A percentile compares a stretch with the other conserved stretches of the same genome.
Conservation (phyloP, 2,113 vertebrate genomes). For the Ibidorhyncha struthersii region DNA sequence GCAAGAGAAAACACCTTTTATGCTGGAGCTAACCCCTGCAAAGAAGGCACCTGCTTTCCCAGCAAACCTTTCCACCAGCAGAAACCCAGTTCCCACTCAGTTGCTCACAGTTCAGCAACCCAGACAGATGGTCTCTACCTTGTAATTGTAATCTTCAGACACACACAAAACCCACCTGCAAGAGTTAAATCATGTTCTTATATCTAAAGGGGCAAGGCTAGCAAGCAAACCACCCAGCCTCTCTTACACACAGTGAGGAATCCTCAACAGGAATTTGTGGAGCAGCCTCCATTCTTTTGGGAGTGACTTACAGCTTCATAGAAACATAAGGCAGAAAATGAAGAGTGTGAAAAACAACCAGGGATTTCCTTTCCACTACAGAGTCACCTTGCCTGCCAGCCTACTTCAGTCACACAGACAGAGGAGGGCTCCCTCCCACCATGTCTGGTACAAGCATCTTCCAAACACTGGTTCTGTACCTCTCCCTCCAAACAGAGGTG, state of each 20-base stretch:
- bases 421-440: background rate
- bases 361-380: background rate
- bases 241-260: background rate
- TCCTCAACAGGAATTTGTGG: background rate
- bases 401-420: background rate
- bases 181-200: background rate
- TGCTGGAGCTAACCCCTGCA: background rate
- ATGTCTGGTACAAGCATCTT: accelerated
- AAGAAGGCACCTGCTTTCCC: background rate
- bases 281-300: background rate
- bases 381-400: background rate
- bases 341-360: background rate
- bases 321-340: background rate
- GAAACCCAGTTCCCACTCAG: background rate
- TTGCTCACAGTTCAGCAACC: background rate
- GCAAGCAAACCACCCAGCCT: background rate
- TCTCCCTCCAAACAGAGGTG: background rate
- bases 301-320: background rate
- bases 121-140: background rate
- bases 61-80: background rate
- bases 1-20: background rate
- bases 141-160: background rate
- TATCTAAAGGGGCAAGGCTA: background rate
- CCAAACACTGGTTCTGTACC: background rate
- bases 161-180: background rate